phyloP scores from a whole-genome alignment of 2,888 invertebrate genomes.

The Synanthedon myopaeformis region DNA sequence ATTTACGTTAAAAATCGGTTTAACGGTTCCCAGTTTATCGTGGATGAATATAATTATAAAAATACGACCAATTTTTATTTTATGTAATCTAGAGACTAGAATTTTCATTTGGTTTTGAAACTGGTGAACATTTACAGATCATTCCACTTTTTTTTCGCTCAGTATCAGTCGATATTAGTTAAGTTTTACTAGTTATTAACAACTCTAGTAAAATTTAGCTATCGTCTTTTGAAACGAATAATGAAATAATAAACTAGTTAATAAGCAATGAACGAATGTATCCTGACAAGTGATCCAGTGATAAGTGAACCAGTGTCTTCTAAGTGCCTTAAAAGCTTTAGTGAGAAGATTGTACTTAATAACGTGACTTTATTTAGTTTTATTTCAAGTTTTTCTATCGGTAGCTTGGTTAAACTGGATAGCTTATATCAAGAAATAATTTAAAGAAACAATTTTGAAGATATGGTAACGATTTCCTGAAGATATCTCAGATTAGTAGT shows the following conservation, averaged over 20 bases:
- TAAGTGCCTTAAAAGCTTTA: conserved; percentile 34
- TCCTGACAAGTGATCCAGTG: conserved; percentile 45
- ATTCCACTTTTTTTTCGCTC: conserved; percentile 14
- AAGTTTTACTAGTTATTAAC: conserved; percentile 31
- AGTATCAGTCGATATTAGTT: conserved; percentile 34
- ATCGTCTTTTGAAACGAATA: conserved; percentile 38
- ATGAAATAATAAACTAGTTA: conserved; percentile 55
- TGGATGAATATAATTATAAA: too few relatives aligned
- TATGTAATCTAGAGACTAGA: too few relatives aligned
- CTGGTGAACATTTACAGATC: not conserved
- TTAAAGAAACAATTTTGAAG: too few relatives aligned
- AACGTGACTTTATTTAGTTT: conserved; percentile 37
- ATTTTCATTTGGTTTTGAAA: too few relatives aligned
- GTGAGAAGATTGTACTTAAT: conserved; percentile 33
- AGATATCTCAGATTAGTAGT: too few relatives aligned
- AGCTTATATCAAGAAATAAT: too few relatives aligned
- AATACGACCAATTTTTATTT: too few relatives aligned
- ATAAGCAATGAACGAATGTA: conserved; percentile 44
- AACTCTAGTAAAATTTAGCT: conserved; percentile 41
- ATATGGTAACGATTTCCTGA: too few relatives aligned
- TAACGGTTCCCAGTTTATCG: too few relatives aligned
- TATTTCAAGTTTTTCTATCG: conserved; percentile 18
- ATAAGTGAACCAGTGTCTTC: conserved; percentile 36
- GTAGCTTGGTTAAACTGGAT: too few relatives aligned
- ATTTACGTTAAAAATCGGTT: too few relatives aligned